Evolutionary conservation across 1,140 invertebrate species (phyloP).

Genomic region (Ephestia elutella): DNA sequence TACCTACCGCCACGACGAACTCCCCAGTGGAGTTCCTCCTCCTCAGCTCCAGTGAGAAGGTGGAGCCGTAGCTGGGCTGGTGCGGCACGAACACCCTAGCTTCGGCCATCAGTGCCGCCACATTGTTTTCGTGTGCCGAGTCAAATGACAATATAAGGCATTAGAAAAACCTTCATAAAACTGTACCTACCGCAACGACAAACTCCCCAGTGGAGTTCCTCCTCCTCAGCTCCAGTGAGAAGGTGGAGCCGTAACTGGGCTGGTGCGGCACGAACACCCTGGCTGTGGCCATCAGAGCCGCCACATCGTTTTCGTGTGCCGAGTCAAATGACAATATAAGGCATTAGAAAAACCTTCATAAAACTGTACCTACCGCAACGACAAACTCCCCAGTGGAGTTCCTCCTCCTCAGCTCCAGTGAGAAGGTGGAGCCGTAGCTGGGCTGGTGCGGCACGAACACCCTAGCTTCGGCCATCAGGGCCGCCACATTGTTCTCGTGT

Average conservation of each 20-base stretch:
- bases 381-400: conserved; percentile 37
- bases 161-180: no score
- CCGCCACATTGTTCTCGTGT: conserved; percentile 82
- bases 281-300: conserved; percentile 78
- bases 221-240: conserved; percentile 57
- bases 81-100: conserved; percentile 77
- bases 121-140: conserved; percentile 83
- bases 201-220: conserved; percentile 33
- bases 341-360: no score
- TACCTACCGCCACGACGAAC: conserved; percentile 49
- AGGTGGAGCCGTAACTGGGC: conserved; percentile 73
- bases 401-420: conserved; percentile 54
- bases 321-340: no score
- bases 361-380: conserved; percentile 37
- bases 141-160: no score
- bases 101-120: conserved; percentile 78
- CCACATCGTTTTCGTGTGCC: conserved; percentile 83
- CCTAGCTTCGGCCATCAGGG: conserved; percentile 77
- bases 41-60: conserved; percentile 61
- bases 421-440: conserved; percentile 70
- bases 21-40: conserved; percentile 27
- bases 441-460: conserved; percentile 77
- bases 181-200: conserved; percentile 42
- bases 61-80: conserved; percentile 74
- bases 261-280: conserved; percentile 77